Conservation (phyloP, 64 coral and sea anemone species). For the Montipora sp. region DNA sequence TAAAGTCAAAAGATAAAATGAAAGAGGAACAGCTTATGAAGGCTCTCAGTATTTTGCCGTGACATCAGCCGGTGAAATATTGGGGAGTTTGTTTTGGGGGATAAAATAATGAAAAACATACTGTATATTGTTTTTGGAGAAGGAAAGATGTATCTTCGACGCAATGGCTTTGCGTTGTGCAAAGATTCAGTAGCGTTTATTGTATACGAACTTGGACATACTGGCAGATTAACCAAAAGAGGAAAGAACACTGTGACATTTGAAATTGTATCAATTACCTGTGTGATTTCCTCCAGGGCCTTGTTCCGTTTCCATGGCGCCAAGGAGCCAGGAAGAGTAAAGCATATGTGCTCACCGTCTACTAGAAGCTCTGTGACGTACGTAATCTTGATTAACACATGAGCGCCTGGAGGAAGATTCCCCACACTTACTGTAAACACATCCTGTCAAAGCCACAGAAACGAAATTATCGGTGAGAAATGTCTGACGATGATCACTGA, state of each 20-base stretch:
- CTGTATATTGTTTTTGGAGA: too few relatives aligned
- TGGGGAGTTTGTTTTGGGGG: too few relatives aligned
- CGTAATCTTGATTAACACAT: conserved; percentile 93
- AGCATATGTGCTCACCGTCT: conserved; percentile 88
- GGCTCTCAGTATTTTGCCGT: too few relatives aligned
- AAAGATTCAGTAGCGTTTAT: too few relatives aligned
- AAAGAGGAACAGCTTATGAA: too few relatives aligned
- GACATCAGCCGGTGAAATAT: too few relatives aligned
- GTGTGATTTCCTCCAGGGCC: conserved; percentile 81
- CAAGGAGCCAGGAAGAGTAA: conserved; percentile 79
- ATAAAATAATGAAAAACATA: too few relatives aligned
- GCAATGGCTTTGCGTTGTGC: background rate
- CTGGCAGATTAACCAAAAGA: too few relatives aligned
- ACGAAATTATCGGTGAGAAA: background rate
- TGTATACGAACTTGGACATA: too few relatives aligned
- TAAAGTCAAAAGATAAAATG: background rate
- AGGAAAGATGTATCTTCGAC: too few relatives aligned
- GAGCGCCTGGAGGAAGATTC: conserved; percentile 88
- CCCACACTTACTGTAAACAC: conserved; percentile 98
- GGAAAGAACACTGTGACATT: too few relatives aligned
- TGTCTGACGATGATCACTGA: too few relatives aligned
- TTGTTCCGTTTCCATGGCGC: conserved; percentile 98
- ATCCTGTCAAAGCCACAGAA: conserved; percentile 51
- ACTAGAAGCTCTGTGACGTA: conserved; percentile 89
- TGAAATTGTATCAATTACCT: conserved; percentile 35